Conservation (phyloP, 2,113 vertebrate genomes). For the Delphinus delphis region DNA sequence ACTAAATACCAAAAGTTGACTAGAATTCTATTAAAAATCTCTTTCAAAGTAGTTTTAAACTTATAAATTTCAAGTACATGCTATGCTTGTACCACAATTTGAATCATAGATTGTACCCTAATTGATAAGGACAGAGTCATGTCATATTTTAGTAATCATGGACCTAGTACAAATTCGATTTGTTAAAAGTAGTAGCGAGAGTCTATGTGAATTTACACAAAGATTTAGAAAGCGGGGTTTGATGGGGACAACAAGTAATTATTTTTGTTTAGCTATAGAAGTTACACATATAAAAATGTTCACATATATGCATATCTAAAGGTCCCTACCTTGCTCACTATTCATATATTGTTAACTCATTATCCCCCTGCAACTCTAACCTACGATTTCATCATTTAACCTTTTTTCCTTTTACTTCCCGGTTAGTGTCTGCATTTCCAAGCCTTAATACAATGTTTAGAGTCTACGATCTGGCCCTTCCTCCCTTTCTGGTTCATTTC, state of each 20-base stretch:
- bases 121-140: neutral
- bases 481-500: neutral
- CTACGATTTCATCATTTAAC: neutral
- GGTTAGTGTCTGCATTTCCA: neutral
- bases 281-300: neutral
- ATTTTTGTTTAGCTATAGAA: neutral
- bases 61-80: neutral
- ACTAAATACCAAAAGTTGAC: neutral
- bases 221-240: neutral
- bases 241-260: neutral
- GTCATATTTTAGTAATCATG: neutral
- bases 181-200: neutral
- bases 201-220: neutral
- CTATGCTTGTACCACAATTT: neutral
- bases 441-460: neutral
- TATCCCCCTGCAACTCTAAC: neutral
- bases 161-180: neutral
- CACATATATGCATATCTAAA: neutral
- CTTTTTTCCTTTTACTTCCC: neutral
- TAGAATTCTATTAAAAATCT: neutral
- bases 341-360: neutral
- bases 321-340: neutral
- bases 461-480: rapidly evolving
- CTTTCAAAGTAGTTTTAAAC: neutral
- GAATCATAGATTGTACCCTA: neutral